These are phyloP conservation scores for Gila orcuttii DNA, from an alignment of 2,113 vertebrate genomes.

Conservation along the genomic window DNA sequence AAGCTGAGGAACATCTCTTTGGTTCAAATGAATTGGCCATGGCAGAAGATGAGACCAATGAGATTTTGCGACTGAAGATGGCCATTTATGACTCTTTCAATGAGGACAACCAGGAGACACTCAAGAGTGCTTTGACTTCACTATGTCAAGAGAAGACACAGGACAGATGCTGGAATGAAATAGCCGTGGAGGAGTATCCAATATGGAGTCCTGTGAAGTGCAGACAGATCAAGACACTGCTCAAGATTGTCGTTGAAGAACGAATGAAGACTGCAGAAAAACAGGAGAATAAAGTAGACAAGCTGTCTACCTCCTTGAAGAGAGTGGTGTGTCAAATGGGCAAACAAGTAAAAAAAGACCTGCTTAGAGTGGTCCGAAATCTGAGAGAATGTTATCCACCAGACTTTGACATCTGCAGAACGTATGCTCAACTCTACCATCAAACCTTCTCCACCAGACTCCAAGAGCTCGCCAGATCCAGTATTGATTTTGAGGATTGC, in stretches of 20 bases:
- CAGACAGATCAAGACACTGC: conserved; percentile 75
- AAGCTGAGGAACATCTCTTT: conserved; percentile 74
- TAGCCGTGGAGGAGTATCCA: conserved; percentile 46
- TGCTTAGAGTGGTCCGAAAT: conserved; percentile 74
- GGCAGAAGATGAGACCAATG: conserved; percentile 70
- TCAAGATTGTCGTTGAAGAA: conserved; percentile 71
- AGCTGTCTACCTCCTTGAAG: conserved; percentile 72
- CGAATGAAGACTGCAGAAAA: conserved; percentile 68
- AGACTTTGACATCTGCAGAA: conserved; percentile 77
- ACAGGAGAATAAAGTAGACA: conserved; percentile 8
- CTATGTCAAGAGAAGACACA: conserved; percentile 82
- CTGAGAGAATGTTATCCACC: conserved; percentile 80
- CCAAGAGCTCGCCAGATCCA: conserved; percentile 62
- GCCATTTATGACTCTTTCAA: conserved; percentile 73
- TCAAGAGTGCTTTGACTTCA: conserved; percentile 77
- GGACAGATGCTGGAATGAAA: conserved; percentile 70
- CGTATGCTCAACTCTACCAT: conserved; percentile 83
- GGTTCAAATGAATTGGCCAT: conserved; percentile 59
- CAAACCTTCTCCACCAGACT: conserved; percentile 74
- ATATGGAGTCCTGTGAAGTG: conserved; percentile 77
- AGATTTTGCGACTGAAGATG: conserved; percentile 69
- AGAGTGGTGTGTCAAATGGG: conserved; percentile 79
- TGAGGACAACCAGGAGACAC: conserved; percentile 62
- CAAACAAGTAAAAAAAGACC: conserved; percentile 80
- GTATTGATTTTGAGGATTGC: conserved; percentile 75